phyloP scores from a whole-genome alignment of 2,113 vertebrate genomes.

The Clupea harengus region DNA sequence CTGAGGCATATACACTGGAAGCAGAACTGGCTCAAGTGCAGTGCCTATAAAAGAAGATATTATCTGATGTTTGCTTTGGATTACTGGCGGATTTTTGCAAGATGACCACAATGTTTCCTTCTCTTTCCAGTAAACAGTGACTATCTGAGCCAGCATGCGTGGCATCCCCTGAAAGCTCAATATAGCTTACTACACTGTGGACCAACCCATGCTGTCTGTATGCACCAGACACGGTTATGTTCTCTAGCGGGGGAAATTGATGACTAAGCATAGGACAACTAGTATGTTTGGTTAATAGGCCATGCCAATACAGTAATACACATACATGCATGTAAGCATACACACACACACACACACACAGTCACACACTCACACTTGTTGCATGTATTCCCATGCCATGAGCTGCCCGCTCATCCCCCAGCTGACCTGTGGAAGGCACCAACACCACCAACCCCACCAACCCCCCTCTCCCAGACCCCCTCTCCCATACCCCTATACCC shows the following conservation, averaged over 20 bases:
- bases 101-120: conserved; percentile 14
- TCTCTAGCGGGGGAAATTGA: background rate
- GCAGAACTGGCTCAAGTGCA: background rate
- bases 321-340: background rate
- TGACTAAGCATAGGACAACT: background rate
- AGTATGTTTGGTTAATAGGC: background rate
- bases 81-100: conserved; percentile 9
- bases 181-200: background rate
- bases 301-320: background rate
- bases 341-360: background rate
- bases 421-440: conserved; percentile 90
- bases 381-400: background rate
- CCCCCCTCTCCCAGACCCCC: no score
- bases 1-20: background rate
- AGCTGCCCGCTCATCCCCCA: conserved; percentile 77
- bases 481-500: background rate
- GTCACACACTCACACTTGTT: background rate
- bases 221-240: background rate
- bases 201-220: background rate
- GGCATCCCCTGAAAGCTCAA: background rate
- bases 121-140: background rate
- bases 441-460: conserved; percentile 67
- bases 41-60: background rate
- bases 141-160: background rate
- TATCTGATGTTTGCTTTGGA: conserved; percentile 14